Percentiles rank a stretch among this genome's conserved stretches.
phyloP scores from a whole-genome alignment of 2,888 invertebrate genomes.

The Chaetogeoica ovagalla region DNA sequence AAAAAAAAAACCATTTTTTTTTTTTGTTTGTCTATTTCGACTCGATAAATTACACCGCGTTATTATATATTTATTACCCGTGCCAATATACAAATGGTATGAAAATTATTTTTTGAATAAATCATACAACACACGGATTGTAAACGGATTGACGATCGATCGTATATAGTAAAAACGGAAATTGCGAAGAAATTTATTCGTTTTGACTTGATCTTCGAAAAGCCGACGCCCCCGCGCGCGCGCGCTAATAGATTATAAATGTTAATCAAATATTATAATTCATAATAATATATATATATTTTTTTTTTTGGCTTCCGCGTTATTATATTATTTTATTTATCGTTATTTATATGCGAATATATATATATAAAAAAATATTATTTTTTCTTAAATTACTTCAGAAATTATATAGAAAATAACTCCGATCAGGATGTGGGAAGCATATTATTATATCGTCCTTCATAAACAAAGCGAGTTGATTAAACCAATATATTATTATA shows the following conservation, averaged over 20 bases:
- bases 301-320: conserved; percentile 3
- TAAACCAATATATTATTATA: neutral
- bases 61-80: too few species aligned
- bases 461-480: conserved; percentile 1
- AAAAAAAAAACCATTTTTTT: too few species aligned
- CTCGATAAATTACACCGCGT: too few species aligned
- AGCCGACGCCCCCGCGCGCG: neutral
- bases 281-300: too few species aligned
- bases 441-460: conserved; percentile 4
- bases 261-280: neutral
- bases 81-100: too few species aligned
- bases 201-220: neutral
- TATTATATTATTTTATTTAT: neutral
- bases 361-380: neutral
- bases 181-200: neutral
- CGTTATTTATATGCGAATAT: neutral
- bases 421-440: conserved; percentile 24
- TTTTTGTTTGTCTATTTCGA: too few species aligned
- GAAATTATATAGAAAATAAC: neutral
- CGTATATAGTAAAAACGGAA: neutral
- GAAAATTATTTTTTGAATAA: too few species aligned
- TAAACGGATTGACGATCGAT: too few species aligned
- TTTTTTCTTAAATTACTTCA: neutral
- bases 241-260: neutral
- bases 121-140: too few species aligned